These are phyloP conservation scores for Chaetodon trifasciatus DNA, from an alignment of 2,797 vertebrate species.

Conservation along the genomic window DNA sequence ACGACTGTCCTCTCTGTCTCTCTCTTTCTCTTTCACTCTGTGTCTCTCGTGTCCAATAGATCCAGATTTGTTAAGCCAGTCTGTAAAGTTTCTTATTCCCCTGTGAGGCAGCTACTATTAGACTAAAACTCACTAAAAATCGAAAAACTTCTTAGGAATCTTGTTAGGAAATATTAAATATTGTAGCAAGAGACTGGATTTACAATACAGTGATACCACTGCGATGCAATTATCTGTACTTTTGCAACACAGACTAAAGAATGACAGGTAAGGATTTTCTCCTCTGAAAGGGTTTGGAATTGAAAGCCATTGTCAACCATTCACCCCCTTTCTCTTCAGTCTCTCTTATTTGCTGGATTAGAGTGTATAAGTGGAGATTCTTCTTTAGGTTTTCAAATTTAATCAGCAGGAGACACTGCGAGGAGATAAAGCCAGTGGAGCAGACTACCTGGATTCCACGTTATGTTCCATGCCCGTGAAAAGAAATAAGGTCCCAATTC, in stretches of 20 bases:
- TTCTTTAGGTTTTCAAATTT: constrained; percentile 69
- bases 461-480: background rate
- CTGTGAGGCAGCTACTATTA: constrained; percentile 24
- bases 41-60: constrained; percentile 32
- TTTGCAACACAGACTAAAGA: constrained; percentile 43
- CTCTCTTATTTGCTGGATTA: constrained; percentile 74
- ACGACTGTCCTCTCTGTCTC: constrained; percentile 53
- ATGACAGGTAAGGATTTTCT: constrained; percentile 73
- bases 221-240: constrained; percentile 58
- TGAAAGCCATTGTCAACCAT: constrained; percentile 73
- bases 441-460: constrained; percentile 36
- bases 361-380: constrained; percentile 70
- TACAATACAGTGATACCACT: constrained; percentile 30
- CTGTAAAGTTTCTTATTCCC: constrained; percentile 10
- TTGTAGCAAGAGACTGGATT: constrained; percentile 50
- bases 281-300: constrained; percentile 61
- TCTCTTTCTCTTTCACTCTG: constrained; percentile 23
- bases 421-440: constrained; percentile 43
- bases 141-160: constrained; percentile 13
- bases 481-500: constrained; percentile 17
- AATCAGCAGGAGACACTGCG: constrained; percentile 59
- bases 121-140: constrained; percentile 34
- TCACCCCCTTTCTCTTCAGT: constrained; percentile 56
- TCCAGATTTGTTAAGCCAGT: constrained; percentile 29
- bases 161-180: constrained; percentile 39